These are phyloP conservation scores for Mamestra configurata DNA, from an alignment of 1,140 invertebrate species.

Conservation along the genomic window DNA sequence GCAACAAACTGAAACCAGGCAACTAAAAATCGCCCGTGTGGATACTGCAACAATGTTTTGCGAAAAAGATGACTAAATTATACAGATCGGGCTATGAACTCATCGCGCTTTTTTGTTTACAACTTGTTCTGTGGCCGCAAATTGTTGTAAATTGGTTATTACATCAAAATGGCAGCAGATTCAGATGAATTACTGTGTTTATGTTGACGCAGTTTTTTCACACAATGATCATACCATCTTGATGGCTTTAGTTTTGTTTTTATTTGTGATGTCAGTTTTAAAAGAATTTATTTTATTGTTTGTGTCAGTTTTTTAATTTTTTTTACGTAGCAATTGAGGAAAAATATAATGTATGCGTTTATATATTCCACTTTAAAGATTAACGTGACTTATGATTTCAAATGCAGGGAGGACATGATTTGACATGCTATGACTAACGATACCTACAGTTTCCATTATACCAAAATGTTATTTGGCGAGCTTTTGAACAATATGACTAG, in stretches of 20 bases:
- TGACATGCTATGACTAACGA: no score
- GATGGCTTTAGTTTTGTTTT: not conserved
- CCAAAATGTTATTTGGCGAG: no score
- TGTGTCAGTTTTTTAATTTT: no score
- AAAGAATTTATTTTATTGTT: no score
- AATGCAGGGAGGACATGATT: no score
- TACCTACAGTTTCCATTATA: no score
- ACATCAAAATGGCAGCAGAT: not conserved
- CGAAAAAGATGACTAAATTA: slow-evolving; percentile 21
- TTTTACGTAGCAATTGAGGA: not conserved
- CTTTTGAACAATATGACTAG: no score
- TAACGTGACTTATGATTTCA: no score
- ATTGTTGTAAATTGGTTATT: slow-evolving; percentile 21
- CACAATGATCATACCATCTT: not conserved
- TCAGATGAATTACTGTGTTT: slow-evolving; percentile 26
- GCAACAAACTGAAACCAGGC: no score
- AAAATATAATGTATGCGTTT: not conserved
- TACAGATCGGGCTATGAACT: not conserved
- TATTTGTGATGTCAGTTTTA: not conserved
- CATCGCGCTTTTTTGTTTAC: slow-evolving; percentile 4
- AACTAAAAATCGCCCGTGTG: not conserved
- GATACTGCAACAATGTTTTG: not conserved
- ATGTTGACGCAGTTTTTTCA: not conserved
- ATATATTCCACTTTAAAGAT: no score
- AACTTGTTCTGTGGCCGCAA: not conserved